These are phyloP conservation scores for Semaprochilodus insignis DNA, from an alignment of 2,797 vertebrate genomes.

Conservation along the genomic window DNA sequence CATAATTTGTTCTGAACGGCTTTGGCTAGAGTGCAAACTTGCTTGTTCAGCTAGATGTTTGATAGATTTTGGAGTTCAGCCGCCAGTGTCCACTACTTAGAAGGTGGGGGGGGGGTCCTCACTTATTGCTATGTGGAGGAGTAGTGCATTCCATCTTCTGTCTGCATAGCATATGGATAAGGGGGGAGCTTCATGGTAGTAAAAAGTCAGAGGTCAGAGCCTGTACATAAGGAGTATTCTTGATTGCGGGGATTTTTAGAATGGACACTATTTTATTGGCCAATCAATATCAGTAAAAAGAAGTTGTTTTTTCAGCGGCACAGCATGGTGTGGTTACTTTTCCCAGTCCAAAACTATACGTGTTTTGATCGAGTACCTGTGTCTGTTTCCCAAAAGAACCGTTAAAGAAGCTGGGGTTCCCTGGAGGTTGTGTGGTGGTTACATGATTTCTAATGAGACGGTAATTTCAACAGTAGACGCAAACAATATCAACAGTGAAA, in stretches of 20 bases:
- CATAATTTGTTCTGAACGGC: conserved; percentile 17
- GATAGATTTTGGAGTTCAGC: neutral
- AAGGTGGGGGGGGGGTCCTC: conserved; percentile 18
- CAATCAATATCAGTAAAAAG: too few relatives aligned
- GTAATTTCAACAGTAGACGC: too few relatives aligned
- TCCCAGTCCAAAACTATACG: too few relatives aligned
- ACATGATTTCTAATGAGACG: too few relatives aligned
- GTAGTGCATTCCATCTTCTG: conserved; percentile 54
- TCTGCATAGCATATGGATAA: conserved; percentile 65
- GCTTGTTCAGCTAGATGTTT: neutral
- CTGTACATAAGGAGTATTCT: conserved; percentile 58
- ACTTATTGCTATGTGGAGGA: conserved; percentile 40
- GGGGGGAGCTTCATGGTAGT: conserved; percentile 60
- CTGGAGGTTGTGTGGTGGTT: too few relatives aligned
- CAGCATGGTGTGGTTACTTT: too few relatives aligned
- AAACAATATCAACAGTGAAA: too few relatives aligned
- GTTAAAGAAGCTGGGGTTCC: too few relatives aligned
- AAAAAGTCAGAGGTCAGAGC: conserved; percentile 64
- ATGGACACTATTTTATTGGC: neutral
- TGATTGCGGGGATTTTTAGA: conserved; percentile 25
- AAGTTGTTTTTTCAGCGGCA: too few relatives aligned
- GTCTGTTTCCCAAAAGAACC: too few relatives aligned
- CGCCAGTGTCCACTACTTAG: neutral
- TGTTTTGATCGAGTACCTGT: too few relatives aligned
- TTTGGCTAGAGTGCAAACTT: conserved; percentile 4